Evolutionary conservation across 1,140 invertebrate genomes (phyloP), one percentile per base, ranked within the genome.

Genomic region (Ceratina japonica): DNA sequence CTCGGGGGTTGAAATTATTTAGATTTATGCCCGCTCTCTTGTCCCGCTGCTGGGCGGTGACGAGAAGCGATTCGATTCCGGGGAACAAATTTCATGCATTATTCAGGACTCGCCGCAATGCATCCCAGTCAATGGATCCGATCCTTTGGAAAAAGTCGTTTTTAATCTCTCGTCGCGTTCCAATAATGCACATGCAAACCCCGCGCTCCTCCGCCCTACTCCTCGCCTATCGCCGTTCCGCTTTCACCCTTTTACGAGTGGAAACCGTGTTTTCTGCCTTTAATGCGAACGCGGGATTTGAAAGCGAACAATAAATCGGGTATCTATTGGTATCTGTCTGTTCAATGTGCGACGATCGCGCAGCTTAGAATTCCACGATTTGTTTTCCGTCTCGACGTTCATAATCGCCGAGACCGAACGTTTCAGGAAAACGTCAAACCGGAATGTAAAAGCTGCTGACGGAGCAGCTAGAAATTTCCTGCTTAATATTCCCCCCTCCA

Each of bases 71-170:
- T 91, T 91, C 88, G 87, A 91, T 91, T 91, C 87, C 80, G 81
- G 85, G 86, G 87, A 87, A 91, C 89, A 91, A 92, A 92, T 92
- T 92, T 92, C 90, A 92, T 92, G 89, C 88, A 91, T 92, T 91
- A 92, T 92, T 92, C 91, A 92, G 78, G 81, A 84, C 83, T 74
- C 79, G 82, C 84, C 77, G 78, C 89, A 82, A 85, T 88, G 84
- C 89, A 86, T 84, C 82, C 80, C 82, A 84, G 85, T 88, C 87
- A 87, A 87, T 88, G 88, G 86, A 89, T 89, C 69, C 88, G 89
- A 91, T 87, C 86, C 87, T 88, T 82, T 83, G 78, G 85, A 86
- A 88, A 90, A 89, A 89, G 86, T 87, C 82, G 81, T 84, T 89
- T 90, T 90, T 89, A 87, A 89, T 88, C 87, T 90, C 88, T 90